These are phyloP conservation scores for Thamnaconus septentrionalis DNA, from an alignment of 2,113 vertebrate species.

Conservation along the genomic window DNA sequence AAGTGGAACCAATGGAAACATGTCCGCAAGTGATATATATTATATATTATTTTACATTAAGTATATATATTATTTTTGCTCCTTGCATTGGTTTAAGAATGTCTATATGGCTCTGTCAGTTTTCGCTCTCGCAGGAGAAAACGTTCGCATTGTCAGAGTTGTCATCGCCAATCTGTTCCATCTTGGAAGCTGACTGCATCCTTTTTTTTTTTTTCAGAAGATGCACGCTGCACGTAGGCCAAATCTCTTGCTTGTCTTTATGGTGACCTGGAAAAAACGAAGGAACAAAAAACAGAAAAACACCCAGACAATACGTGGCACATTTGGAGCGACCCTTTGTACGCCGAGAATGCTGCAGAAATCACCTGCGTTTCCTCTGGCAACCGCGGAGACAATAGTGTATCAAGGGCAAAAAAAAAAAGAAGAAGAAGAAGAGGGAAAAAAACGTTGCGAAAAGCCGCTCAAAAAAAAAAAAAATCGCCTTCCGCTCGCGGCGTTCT, in stretches of 20 bases:
- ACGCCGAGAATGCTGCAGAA: conserved; percentile 1
- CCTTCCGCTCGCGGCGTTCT: conserved; percentile 17
- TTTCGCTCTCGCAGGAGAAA: conserved; percentile 4
- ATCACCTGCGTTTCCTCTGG: not conserved
- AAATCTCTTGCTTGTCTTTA: conserved; percentile 18
- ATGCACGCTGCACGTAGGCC: conserved; percentile 5
- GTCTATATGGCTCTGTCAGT: conserved; percentile 11
- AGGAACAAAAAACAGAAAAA: too few species aligned
- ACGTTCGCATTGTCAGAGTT: conserved; percentile 25
- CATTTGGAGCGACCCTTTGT: not conserved
- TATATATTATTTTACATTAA: too few species aligned
- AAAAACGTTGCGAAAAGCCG: too few species aligned
- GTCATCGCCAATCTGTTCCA: conserved; percentile 9
- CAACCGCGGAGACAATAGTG: conserved; percentile 17
- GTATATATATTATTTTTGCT: too few species aligned
- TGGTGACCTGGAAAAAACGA: not conserved
- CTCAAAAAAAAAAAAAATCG: not conserved
- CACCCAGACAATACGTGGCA: not conserved
- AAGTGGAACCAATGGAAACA: too few species aligned
- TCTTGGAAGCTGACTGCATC: not conserved
- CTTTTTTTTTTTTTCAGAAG: not conserved
- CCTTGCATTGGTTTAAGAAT: too few species aligned
- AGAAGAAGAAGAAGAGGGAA: not conserved
- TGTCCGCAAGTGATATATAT: too few species aligned
- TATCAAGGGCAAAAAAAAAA: conserved; percentile 14